phyloP scores from a whole-genome alignment of 2,797 vertebrate genomes.

The Myotis myotis region DNA sequence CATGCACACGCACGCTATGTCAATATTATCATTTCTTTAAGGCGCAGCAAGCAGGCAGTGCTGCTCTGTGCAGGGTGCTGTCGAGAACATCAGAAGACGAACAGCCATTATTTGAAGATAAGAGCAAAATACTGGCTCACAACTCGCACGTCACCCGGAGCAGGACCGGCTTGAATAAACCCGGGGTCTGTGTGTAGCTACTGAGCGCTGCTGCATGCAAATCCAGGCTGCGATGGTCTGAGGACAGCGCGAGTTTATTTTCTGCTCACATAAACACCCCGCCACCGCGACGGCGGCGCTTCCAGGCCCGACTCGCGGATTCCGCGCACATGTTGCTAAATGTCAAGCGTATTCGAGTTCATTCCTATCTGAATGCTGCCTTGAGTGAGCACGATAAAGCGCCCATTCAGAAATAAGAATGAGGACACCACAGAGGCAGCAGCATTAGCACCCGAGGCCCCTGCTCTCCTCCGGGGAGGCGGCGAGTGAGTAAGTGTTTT shows the following conservation, averaged over 20 bases:
- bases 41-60: not conserved
- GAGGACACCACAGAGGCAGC: slow-evolving; percentile 63
- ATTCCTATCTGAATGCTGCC: slow-evolving; percentile 72
- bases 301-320: slow-evolving; percentile 59
- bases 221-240: slow-evolving; percentile 57
- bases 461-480: slow-evolving; percentile 71
- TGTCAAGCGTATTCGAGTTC: slow-evolving; percentile 76
- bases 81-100: slow-evolving; percentile 49
- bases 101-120: slow-evolving; percentile 44
- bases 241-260: slow-evolving; percentile 64
- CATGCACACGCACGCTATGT: not conserved
- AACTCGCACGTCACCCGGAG: slow-evolving; percentile 56
- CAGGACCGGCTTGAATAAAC: slow-evolving; percentile 59
- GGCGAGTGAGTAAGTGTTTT: slow-evolving; percentile 70
- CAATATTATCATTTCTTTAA: not conserved
- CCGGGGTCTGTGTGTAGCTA: slow-evolving; percentile 45
- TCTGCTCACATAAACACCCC: slow-evolving; percentile 68
- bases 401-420: slow-evolving; percentile 77
- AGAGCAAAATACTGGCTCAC: slow-evolving; percentile 50
- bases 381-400: slow-evolving; percentile 69
- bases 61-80: not conserved
- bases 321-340: slow-evolving; percentile 75
- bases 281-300: slow-evolving; percentile 56
- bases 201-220: slow-evolving; percentile 55
- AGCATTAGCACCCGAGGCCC: slow-evolving; percentile 69